phyloP scores from a whole-genome alignment of 23 tunicate genomes.

The Phallusia fumigata region DNA sequence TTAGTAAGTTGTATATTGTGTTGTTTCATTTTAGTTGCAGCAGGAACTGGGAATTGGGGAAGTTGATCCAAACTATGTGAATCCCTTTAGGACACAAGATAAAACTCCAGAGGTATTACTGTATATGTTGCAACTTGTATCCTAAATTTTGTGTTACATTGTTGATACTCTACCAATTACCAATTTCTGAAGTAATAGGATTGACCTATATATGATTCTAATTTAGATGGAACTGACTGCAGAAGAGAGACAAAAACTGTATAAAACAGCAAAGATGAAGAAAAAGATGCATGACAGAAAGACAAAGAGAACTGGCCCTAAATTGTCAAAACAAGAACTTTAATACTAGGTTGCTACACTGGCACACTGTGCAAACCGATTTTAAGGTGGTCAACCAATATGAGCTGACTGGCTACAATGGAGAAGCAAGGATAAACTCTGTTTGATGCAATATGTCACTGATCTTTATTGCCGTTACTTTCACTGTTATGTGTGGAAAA shows the following conservation, averaged over 20 bases:
- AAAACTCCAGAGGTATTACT: background rate
- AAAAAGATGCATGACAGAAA: conserved; percentile 18
- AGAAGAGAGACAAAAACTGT: conserved; percentile 33
- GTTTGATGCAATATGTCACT: no score
- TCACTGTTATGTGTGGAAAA: no score
- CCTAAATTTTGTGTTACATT: background rate
- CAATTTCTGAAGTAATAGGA: background rate
- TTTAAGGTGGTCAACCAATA: no score
- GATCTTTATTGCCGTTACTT: no score
- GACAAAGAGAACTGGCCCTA: conserved; percentile 23
- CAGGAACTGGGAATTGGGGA: conserved; percentile 75
- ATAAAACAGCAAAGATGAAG: conserved; percentile 36
- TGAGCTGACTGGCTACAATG: no score
- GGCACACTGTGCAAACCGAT: no score
- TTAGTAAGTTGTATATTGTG: background rate
- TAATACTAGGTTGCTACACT: background rate
- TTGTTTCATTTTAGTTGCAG: conserved; percentile 33
- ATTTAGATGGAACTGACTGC: conserved; percentile 23
- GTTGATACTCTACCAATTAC: background rate
- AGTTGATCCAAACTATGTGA: conserved; percentile 49
- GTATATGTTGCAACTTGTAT: background rate
- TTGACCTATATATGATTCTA: background rate
- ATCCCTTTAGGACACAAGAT: conserved; percentile 40
- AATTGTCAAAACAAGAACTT: conserved; percentile 3
- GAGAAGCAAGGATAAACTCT: no score